phyloP scores from a whole-genome alignment of 30 jellyfish, hydroid and myxozoan species.

The Aurelia coerulea region DNA sequence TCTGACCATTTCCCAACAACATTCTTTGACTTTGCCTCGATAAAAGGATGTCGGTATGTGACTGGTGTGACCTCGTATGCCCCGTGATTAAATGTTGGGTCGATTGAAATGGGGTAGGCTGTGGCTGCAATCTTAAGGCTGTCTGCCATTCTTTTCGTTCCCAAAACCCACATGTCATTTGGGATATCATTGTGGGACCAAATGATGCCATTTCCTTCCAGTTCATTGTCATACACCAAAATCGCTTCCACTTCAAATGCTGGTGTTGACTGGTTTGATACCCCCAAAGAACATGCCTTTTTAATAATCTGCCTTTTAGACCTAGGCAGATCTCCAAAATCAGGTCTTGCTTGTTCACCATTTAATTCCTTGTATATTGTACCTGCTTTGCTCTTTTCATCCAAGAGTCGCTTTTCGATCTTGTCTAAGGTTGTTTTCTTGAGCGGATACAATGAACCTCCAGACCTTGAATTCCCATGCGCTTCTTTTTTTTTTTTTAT shows the following conservation, averaged over 20 bases:
- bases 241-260: constrained; percentile 17
- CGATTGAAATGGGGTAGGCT: constrained; percentile 13
- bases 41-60: constrained; percentile 13
- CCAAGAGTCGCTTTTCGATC: neutral
- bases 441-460: constrained; percentile 9
- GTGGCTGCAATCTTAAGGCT: neutral
- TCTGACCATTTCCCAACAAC: neutral
- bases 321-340: constrained; percentile 24
- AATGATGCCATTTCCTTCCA: constrained; percentile 7
- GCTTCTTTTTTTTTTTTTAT: neutral
- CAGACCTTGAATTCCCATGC: constrained; percentile 20
- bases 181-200: constrained; percentile 28
- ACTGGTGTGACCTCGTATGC: constrained; percentile 21
- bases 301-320: constrained; percentile 7
- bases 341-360: neutral
- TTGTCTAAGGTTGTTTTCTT: constrained; percentile 18
- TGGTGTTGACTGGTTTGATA: constrained; percentile 4
- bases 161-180: constrained; percentile 19
- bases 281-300: constrained; percentile 1
- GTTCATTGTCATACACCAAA: constrained; percentile 8
- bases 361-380: neutral
- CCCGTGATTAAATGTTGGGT: constrained; percentile 22
- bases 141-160: constrained; percentile 15
- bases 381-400: neutral
- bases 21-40: constrained; percentile 9